phyloP scores from a whole-genome alignment of 2,888 invertebrate genomes.

The Drosophila mimica region DNA sequence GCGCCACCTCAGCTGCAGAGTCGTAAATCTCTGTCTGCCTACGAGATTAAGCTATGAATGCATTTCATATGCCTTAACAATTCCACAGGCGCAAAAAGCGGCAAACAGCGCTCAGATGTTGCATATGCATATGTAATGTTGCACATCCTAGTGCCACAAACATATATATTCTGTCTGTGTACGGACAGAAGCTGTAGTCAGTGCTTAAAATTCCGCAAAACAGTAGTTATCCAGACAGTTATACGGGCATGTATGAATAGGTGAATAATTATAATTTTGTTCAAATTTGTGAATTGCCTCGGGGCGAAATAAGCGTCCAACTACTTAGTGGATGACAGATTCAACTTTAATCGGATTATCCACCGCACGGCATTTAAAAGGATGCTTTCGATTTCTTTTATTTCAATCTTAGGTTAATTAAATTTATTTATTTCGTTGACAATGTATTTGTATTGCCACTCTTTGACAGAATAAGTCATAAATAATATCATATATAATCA shows the following conservation, averaged over 20 bases:
- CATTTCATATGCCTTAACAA: conserved; percentile 64
- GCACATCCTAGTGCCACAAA: conserved; percentile 4
- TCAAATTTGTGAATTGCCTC: conserved; percentile 30
- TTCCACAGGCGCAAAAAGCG: conserved; percentile 37
- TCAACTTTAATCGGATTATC: conserved; percentile 1
- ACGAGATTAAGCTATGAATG: conserved; percentile 60
- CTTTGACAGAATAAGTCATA: too few relatives aligned
- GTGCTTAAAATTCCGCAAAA: conserved; percentile 29
- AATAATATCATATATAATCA: not conserved
- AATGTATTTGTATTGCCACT: not conserved
- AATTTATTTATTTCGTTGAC: not conserved
- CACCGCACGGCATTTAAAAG: not conserved
- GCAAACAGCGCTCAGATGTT: conserved; percentile 28
- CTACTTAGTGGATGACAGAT: conserved; percentile 20
- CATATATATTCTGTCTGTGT: not conserved
- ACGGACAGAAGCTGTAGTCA: not conserved
- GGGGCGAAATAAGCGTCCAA: conserved; percentile 32
- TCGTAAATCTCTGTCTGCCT: conserved; percentile 62
- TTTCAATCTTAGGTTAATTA: too few relatives aligned
- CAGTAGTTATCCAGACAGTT: conserved; percentile 14
- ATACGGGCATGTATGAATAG: conserved; percentile 23
- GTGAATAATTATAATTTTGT: conserved; percentile 43
- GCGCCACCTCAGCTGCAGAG: conserved; percentile 29
- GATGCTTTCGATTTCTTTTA: not conserved
- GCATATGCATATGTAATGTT: conserved; percentile 36